phyloP scores from a whole-genome alignment of 2,888 invertebrate genomes.

The Epistrophe eligans region DNA sequence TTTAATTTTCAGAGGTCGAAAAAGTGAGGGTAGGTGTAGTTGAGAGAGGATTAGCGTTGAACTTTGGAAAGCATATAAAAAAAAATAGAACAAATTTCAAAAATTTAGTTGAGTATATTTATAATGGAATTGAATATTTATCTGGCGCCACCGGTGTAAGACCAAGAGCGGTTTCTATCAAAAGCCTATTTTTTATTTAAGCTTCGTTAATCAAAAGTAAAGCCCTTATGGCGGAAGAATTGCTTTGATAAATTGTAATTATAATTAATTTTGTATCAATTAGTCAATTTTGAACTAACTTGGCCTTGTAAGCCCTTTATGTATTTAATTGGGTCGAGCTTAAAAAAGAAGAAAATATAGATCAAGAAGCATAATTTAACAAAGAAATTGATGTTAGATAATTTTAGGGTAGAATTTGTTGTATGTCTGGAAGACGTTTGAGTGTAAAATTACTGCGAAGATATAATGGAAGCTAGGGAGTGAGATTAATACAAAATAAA shows the following conservation, averaged over 20 bases:
- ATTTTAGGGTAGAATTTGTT: background rate
- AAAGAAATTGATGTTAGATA: background rate
- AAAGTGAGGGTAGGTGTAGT: background rate
- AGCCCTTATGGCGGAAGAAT: slow-evolving; percentile 14
- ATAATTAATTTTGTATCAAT: slow-evolving; percentile 26
- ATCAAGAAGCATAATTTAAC: background rate
- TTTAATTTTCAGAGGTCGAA: slow-evolving; percentile 13
- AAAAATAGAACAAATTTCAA: background rate
- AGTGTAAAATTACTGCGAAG: background rate
- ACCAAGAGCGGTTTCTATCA: background rate
- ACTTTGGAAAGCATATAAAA: slow-evolving; percentile 13
- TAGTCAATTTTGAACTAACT: background rate
- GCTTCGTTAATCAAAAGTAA: background rate
- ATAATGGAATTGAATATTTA: background rate
- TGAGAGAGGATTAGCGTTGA: slow-evolving; percentile 11
- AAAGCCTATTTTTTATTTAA: background rate
- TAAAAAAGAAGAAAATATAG: background rate
- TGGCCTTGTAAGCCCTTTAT: slow-evolving; percentile 25
- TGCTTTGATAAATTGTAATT: slow-evolving; percentile 14
- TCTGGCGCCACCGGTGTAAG: background rate
- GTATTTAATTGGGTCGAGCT: background rate
- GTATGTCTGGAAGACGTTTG: background rate
- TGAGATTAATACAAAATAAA: background rate
- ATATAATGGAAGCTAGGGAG: too few relatives aligned
- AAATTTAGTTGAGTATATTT: background rate